Conservation (phyloP, 2,797 vertebrate species). For the Todus mexicanus region DNA sequence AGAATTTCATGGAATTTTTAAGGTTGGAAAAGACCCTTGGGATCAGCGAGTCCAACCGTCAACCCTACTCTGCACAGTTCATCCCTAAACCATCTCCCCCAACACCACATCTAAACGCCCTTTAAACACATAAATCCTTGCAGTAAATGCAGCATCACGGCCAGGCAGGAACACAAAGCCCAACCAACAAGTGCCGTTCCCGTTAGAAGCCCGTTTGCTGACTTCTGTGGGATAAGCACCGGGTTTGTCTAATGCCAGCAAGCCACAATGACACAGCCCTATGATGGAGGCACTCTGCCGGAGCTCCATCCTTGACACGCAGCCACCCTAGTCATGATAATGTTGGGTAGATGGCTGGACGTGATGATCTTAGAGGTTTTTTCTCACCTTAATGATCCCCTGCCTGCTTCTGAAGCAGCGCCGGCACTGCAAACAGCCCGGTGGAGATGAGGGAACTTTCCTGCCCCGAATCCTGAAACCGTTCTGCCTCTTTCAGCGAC, state of each 20-base stretch:
- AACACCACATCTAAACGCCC: too few species aligned
- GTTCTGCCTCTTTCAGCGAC: conserved; percentile 80
- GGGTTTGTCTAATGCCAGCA: neutral
- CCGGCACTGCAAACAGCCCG: neutral
- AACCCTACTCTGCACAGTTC: too few species aligned
- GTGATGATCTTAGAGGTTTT: too few species aligned
- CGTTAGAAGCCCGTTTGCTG: neutral
- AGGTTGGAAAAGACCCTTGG: too few species aligned
- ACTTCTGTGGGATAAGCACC: neutral
- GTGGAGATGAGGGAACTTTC: neutral
- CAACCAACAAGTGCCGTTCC: neutral
- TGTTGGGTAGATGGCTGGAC: too few species aligned
- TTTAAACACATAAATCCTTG: too few species aligned
- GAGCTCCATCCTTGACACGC: neutral
- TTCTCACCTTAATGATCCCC: too few species aligned
- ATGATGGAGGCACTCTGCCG: neutral
- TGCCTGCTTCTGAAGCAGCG: neutral
- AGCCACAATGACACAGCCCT: neutral
- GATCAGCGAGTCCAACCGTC: too few species aligned
- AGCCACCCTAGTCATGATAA: too few species aligned
- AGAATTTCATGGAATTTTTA: too few species aligned
- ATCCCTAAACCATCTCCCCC: too few species aligned
- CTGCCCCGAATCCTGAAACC: neutral
- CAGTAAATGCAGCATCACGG: neutral
- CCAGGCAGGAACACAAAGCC: neutral